Evolutionary conservation across 2,797 vertebrate species (phyloP).

Genomic region (Chaenodraco wilsoni): DNA sequence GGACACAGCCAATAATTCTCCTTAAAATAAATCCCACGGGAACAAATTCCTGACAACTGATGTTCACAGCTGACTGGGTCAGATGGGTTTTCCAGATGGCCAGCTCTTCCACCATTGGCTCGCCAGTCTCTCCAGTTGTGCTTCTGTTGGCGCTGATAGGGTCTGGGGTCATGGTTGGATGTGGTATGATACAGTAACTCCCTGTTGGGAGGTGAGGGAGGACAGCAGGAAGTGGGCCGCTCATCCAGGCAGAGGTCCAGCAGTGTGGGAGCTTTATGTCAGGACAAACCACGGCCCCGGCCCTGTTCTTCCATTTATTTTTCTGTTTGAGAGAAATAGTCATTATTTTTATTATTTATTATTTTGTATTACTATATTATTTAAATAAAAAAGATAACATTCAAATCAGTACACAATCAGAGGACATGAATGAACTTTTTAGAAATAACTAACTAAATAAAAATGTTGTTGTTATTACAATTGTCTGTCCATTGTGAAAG

Average conservation of each 20-base stretch:
- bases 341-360: too few relatives aligned
- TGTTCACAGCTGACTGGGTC: constrained; percentile 29
- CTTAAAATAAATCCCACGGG: constrained; percentile 16
- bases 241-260: constrained; percentile 24
- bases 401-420: not conserved
- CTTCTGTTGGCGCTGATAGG: constrained; percentile 19
- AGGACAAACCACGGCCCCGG: not conserved
- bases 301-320: not conserved
- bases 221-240: constrained; percentile 16
- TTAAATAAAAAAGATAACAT: not conserved
- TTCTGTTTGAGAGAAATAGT: not conserved
- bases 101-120: constrained; percentile 49
- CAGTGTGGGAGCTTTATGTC: constrained; percentile 10
- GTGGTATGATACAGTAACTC: constrained; percentile 24
- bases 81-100: constrained; percentile 28
- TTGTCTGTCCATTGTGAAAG: too few relatives aligned
- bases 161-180: constrained; percentile 17
- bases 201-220: not conserved
- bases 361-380: too few relatives aligned
- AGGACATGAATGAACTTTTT: not conserved
- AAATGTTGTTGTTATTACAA: too few relatives aligned
- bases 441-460: not conserved
- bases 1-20: constrained; percentile 2
- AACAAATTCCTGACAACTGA: constrained; percentile 14
- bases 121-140: constrained; percentile 53